A percentile compares a stretch with the other conserved stretches of the same genome.
Conservation (phyloP, 1,140 invertebrate species). For the Solenopsis invicta region DNA sequence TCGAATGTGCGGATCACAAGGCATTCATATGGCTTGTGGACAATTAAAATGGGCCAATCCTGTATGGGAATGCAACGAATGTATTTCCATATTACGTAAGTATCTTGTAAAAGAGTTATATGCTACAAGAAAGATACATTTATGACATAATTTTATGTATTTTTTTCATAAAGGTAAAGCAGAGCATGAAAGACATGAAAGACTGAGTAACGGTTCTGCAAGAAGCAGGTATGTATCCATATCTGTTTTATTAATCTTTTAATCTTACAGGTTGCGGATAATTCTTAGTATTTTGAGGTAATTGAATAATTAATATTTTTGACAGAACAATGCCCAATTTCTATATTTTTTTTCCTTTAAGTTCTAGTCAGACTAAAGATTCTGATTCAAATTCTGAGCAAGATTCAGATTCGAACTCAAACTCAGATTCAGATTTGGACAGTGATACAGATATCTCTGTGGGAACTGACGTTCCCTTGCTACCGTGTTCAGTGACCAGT, state of each 20-base stretch:
- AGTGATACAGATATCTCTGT: conserved; percentile 82
- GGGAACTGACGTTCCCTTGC: conserved; percentile 70
- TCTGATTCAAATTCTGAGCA: not conserved
- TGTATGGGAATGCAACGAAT: conserved; percentile 84
- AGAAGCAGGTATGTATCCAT: conserved; percentile 36
- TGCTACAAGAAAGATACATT: not conserved
- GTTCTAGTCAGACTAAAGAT: conserved; percentile 13
- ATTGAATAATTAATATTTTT: not conserved
- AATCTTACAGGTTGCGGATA: not conserved
- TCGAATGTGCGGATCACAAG: conserved; percentile 88
- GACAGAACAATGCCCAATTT: not conserved
- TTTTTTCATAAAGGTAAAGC: conserved; percentile 51
- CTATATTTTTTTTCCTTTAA: not conserved
- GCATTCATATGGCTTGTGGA: conserved; percentile 87
- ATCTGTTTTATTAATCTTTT: not conserved
- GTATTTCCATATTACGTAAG: conserved; percentile 79
- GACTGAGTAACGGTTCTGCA: not conserved
- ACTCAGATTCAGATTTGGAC: conserved; percentile 34
- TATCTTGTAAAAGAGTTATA: not conserved
- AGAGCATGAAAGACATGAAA: not conserved
- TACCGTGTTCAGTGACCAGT: not conserved
- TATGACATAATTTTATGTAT: not conserved
- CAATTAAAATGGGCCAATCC: conserved; percentile 81
- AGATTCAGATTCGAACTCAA: not conserved
- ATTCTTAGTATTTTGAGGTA: not conserved